A percentile compares a stretch with the other conserved stretches of the same genome.
Evolutionary conservation across 2,113 vertebrate species (phyloP).

Genomic region (Hemiscyllium ocellatum): DNA sequence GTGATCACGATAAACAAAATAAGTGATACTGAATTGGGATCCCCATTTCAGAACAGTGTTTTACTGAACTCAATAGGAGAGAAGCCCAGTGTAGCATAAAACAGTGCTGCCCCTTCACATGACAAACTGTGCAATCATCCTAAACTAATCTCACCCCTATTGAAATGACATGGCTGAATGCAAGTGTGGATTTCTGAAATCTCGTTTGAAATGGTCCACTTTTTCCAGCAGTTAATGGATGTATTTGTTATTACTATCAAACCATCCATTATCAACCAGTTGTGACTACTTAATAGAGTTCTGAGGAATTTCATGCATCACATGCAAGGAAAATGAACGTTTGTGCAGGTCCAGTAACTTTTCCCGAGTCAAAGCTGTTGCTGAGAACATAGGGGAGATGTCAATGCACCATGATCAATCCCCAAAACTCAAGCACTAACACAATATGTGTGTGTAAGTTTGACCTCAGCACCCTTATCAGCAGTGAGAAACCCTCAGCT

Average conservation of each 20-base stretch:
- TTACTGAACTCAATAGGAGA: not conserved
- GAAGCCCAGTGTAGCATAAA: not conserved
- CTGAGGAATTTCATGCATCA: constrained; percentile 27
- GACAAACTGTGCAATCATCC: not conserved
- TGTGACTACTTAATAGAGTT: constrained; percentile 5
- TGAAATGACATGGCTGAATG: not conserved
- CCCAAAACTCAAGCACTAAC: not conserved
- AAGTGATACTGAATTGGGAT: not conserved
- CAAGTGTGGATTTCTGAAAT: not conserved
- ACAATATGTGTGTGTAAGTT: not conserved
- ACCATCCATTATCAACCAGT: constrained; percentile 10
- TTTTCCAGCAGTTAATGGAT: not conserved
- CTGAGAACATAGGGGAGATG: not conserved
- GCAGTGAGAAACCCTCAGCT: not conserved
- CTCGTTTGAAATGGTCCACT: not conserved
- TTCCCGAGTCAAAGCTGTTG: not conserved
- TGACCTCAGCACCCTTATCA: not conserved
- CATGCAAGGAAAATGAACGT: constrained; percentile 29
- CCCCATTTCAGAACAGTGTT: not conserved
- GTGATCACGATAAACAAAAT: not conserved
- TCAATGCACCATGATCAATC: not conserved
- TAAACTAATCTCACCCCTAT: not conserved
- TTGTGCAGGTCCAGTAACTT: not conserved
- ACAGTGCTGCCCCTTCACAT: not conserved
- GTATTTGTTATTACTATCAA: not conserved